Base-by-base conservation (phyloP, 2,113 vertebrate genomes). In the Hymenochirus boettgeri region DNA sequence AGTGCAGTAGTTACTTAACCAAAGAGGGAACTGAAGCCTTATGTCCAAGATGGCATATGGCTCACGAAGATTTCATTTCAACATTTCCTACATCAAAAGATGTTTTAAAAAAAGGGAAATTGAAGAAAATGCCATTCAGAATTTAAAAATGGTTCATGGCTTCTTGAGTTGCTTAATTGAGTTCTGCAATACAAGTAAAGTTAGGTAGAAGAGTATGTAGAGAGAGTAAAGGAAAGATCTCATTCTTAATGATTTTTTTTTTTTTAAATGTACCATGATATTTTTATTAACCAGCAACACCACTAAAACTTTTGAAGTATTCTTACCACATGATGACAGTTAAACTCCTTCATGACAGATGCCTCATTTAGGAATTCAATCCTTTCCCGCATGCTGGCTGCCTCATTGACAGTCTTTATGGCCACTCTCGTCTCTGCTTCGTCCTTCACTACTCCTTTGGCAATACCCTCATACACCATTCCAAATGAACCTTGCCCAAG, bases 261-360 rank as follows among this genome's bases (percentile, higher is more conserved):
- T 45, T 10, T 15, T 17, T 50, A 50, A 3, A 22, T 10, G 9
- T 23, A 21, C 47, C 47, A 6, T 2, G 22, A 21, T 50, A 9
- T 50, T 21, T 4, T 22, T 50, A 13, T 10, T 21, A n/a, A 23
- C 22, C 12, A 25, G 7, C 23, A 13, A 35, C 15, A 35, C 46
- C 46, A 7, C 4, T 5, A 50, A 21, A n/a, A n/a, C 17, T n/a
- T 42, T n/a, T 22, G 5, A 22, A 18, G 10, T 33, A 7, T 22
- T 74, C 93, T 89, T 84, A 99, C 96, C 89, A 99, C 96, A 1
- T 99, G 96, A 78, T 99, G 96, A 82, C 96, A 99, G 75, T 97
- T 99, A 82, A 99, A 99, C 80, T 98, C 95, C 81, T 99, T 99
- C 96, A 99, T 99, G 82, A 99, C 96, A 0, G 96, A 99, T 8